These are phyloP conservation scores for Peromyscus aztecus DNA, from an alignment of 2,797 vertebrate species.

Conservation along the genomic window DNA sequence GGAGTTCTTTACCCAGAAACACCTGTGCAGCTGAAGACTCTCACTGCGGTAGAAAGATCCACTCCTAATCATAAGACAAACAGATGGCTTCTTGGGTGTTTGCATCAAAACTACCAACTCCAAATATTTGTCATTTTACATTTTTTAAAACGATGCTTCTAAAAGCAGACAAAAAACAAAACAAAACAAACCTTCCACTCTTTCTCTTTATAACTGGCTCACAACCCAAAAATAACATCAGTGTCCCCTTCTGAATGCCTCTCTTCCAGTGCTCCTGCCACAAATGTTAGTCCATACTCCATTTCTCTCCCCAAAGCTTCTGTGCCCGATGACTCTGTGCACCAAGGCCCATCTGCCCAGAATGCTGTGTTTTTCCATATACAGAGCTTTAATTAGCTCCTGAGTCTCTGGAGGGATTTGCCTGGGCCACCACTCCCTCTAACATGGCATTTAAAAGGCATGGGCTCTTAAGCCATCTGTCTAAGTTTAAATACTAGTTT, in stretches of 20 bases:
- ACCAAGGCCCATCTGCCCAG: background rate
- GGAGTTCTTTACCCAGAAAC: conserved; percentile 37
- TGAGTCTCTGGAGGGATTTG: background rate
- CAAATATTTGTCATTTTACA: conserved; percentile 62
- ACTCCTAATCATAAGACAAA: conserved; percentile 31
- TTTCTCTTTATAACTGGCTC: background rate
- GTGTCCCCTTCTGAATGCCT: background rate
- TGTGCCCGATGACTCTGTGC: background rate
- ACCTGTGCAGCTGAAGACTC: background rate
- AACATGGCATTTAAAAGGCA: background rate
- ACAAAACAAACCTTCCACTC: background rate
- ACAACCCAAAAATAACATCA: background rate
- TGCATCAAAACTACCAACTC: conserved; percentile 41
- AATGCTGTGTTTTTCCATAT: conserved; percentile 4
- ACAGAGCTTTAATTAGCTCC: conserved; percentile 17
- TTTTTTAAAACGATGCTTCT: conserved; percentile 57
- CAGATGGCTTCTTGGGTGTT: conserved; percentile 39
- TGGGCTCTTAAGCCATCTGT: background rate
- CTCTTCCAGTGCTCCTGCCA: background rate
- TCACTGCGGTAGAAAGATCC: conserved; percentile 20
- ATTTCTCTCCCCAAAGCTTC: conserved; percentile 15
- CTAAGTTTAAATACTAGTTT: conserved; percentile 11
- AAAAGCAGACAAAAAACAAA: conserved; percentile 68
- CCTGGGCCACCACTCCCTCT: background rate
- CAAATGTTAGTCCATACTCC: background rate